Conservation (phyloP, 2,113 vertebrate species). For the Rhinichthys klamathensis region DNA sequence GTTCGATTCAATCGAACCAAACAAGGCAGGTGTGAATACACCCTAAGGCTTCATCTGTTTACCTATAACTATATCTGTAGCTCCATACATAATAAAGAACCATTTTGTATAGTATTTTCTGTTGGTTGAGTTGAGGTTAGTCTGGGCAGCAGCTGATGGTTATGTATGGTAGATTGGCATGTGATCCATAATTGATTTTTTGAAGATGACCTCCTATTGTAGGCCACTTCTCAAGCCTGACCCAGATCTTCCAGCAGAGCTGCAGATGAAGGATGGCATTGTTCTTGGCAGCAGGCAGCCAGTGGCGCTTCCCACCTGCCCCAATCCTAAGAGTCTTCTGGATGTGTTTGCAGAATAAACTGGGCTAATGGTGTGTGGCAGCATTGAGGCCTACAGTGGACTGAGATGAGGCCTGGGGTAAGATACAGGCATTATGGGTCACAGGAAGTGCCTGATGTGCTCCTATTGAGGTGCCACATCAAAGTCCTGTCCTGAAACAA, state of each 20-base stretch:
- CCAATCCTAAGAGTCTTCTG: constrained; percentile 11
- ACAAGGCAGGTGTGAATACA: too few relatives aligned
- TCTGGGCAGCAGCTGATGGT: background rate
- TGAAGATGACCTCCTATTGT: background rate
- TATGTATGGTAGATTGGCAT: background rate
- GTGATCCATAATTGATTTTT: background rate
- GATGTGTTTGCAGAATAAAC: background rate
- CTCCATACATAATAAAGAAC: background rate
- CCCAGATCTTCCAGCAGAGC: constrained; percentile 30
- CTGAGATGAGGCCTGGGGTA: background rate
- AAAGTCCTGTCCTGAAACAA: too few relatives aligned
- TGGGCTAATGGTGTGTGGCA: constrained; percentile 25
- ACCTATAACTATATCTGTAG: background rate
- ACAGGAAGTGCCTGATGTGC: background rate
- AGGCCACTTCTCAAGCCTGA: constrained; percentile 13
- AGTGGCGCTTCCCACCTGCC: constrained; percentile 3
- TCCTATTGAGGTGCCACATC: too few relatives aligned
- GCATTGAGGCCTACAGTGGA: background rate
- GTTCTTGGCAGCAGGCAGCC: background rate
- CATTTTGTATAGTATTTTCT: background rate
- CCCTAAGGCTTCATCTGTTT: background rate
- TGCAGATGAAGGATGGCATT: background rate
- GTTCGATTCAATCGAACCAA: too few relatives aligned
- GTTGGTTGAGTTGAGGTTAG: background rate
- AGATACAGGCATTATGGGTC: background rate